Percentiles rank a stretch among this genome's conserved stretches.
Conservation (phyloP, 2,888 invertebrate genomes). For the Agapetus fuscipes region DNA sequence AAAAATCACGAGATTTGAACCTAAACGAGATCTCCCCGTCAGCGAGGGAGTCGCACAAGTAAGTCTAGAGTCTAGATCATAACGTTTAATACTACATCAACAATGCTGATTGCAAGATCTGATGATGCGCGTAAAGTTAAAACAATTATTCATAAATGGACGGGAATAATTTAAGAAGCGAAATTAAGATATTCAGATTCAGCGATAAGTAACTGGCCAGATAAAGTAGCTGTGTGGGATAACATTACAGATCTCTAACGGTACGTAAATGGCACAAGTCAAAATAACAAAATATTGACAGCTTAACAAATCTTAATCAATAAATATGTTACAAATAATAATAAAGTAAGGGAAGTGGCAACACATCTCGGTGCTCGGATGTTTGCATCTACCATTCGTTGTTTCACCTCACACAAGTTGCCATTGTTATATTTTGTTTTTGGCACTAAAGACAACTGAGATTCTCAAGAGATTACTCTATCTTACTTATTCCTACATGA, state of each 20-base stretch:
- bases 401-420: not conserved
- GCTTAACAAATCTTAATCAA: slow-evolving; percentile 15
- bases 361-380: not conserved
- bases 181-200: slow-evolving; percentile 4
- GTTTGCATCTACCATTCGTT: not conserved
- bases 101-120: no score
- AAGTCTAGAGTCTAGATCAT: no score
- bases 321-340: slow-evolving; percentile 11
- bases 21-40: no score
- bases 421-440: slow-evolving; percentile 9
- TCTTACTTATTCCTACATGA: no score
- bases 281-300: slow-evolving; percentile 16
- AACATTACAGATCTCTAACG: slow-evolving; percentile 4
- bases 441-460: slow-evolving; percentile 12
- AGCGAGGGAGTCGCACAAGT: no score
- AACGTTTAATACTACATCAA: no score
- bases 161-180: slow-evolving; percentile 14
- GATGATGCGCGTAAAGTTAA: no score
- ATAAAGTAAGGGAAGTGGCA: slow-evolving; percentile 2
- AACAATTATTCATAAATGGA: no score
- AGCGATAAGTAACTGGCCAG: slow-evolving; percentile 21
- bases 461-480: slow-evolving; percentile 10
- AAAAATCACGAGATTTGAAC: no score
- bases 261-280: slow-evolving; percentile 20
- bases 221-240: not conserved